A percentile compares a stretch with the other conserved stretches of the same genome.
Evolutionary conservation across 2,113 vertebrate genomes (phyloP).

Genomic region (Perca flavescens): DNA sequence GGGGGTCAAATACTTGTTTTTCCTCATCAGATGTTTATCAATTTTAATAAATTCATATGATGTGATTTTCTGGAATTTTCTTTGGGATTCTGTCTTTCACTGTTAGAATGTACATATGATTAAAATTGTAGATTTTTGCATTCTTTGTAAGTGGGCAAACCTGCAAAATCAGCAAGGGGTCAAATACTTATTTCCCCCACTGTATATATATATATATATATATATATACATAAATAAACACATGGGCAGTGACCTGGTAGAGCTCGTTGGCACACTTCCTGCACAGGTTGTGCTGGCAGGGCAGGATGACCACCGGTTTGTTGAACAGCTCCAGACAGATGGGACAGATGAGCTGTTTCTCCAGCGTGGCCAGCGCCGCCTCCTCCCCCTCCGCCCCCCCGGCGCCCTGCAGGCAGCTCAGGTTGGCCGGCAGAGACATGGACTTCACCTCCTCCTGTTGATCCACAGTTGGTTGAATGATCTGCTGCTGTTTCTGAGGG

Average conservation of each 20-base stretch:
- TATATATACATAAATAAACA: no score
- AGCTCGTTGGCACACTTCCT: constrained; percentile 85
- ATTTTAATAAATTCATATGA: no score
- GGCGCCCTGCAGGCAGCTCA: constrained; percentile 67
- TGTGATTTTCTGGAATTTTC: no score
- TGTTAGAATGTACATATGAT: no score
- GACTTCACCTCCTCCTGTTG: constrained; percentile 36
- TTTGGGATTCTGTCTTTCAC: no score
- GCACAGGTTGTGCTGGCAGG: constrained; percentile 87
- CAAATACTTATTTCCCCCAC: no score
- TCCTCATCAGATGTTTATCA: no score
- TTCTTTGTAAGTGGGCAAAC: no score
- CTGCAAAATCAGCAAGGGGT: no score
- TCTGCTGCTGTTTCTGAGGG: neutral
- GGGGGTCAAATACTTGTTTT: no score
- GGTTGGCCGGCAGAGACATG: constrained; percentile 81
- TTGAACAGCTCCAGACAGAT: constrained; percentile 85
- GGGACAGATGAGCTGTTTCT: constrained; percentile 86
- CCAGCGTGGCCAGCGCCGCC: constrained; percentile 72
- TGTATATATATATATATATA: no score
- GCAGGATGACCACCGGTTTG: constrained; percentile 87
- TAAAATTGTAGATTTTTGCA: no score
- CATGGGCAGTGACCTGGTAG: constrained; percentile 75
- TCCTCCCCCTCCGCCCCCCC: constrained; percentile 55
- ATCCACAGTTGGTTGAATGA: neutral